phyloP scores from a whole-genome alignment of 2,888 invertebrate genomes.

The Busseola fusca region DNA sequence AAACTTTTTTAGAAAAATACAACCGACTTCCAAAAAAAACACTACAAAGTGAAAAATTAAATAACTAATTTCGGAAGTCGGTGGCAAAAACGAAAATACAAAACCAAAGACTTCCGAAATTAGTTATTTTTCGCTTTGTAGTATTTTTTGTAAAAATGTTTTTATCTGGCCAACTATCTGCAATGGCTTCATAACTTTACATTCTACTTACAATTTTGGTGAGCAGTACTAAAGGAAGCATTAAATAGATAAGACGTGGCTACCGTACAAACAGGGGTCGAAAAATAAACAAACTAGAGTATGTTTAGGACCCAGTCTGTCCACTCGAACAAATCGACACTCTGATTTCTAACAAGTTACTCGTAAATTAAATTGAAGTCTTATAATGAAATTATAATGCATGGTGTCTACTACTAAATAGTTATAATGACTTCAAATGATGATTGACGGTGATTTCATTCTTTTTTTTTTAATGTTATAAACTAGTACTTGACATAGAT shows the following conservation, averaged over 20 bases:
- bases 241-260: constrained; percentile 37
- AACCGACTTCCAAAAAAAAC: no score
- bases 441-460: no score
- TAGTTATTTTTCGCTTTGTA: no score
- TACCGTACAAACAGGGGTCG: constrained; percentile 49
- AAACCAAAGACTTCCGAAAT: no score
- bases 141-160: no score
- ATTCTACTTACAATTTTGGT: constrained; percentile 8
- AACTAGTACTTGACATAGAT: no score
- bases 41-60: no score
- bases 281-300: constrained; percentile 48
- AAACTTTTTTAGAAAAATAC: no score
- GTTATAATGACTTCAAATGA: neutral
- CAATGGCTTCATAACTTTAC: neutral
- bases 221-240: constrained; percentile 20
- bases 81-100: no score
- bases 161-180: neutral
- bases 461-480: no score
- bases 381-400: no score
- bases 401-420: neutral
- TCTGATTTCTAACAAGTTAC: constrained; percentile 1
- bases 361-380: neutral
- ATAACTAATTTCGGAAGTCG: no score
- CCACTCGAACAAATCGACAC: constrained; percentile 30
- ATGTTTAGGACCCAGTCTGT: constrained; percentile 21